Percentiles rank a stretch among this genome's conserved stretches.
These are phyloP conservation scores for Paedocypris sp. DNA, from an alignment of 2,113 vertebrate genomes.

Conservation along the genomic window DNA sequence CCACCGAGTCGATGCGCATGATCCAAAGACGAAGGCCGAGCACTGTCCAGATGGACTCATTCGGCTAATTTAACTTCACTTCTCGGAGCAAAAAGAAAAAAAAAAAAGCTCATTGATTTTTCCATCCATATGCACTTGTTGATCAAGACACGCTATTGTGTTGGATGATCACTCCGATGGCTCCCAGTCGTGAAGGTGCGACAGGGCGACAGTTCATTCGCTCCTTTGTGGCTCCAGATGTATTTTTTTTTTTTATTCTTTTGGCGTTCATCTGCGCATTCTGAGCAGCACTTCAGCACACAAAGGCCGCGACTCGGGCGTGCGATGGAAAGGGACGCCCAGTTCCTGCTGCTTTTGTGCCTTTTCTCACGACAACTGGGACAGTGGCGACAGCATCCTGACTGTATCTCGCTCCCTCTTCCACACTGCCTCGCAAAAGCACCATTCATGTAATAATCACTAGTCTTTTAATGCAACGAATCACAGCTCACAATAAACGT, in stretches of 20 bases:
- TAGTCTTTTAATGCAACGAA: constrained; percentile 4
- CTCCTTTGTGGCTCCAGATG: constrained; percentile 28
- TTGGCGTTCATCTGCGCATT: constrained; percentile 34
- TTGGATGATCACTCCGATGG: neutral
- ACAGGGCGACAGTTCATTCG: neutral
- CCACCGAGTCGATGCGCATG: constrained; percentile 53
- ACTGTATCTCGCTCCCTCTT: constrained; percentile 22
- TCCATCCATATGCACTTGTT: constrained; percentile 51
- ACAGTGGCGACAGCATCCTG: constrained; percentile 20
- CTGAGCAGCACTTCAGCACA: constrained; percentile 32
- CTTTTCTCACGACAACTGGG: constrained; percentile 33
- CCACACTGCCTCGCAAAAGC: constrained; percentile 1
- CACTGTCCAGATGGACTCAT: constrained; percentile 58
- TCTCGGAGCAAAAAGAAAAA: constrained; percentile 65
- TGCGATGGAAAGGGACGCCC: constrained; percentile 35
- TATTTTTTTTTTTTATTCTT: constrained; percentile 19
- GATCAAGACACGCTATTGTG: constrained; percentile 32
- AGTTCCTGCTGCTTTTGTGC: constrained; percentile 36
- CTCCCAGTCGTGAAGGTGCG: constrained; percentile 30
- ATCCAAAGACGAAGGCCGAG: constrained; percentile 57
- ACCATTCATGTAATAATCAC: constrained; percentile 32
- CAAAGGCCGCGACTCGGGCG: constrained; percentile 30
- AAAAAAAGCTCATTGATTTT: constrained; percentile 62
- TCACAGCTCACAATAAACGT: neutral
- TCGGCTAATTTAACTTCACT: constrained; percentile 64